A percentile compares a stretch with the other conserved stretches of the same genome.
phyloP scores from a whole-genome alignment of 2,113 vertebrate species.

The Vireo altiloquus region DNA sequence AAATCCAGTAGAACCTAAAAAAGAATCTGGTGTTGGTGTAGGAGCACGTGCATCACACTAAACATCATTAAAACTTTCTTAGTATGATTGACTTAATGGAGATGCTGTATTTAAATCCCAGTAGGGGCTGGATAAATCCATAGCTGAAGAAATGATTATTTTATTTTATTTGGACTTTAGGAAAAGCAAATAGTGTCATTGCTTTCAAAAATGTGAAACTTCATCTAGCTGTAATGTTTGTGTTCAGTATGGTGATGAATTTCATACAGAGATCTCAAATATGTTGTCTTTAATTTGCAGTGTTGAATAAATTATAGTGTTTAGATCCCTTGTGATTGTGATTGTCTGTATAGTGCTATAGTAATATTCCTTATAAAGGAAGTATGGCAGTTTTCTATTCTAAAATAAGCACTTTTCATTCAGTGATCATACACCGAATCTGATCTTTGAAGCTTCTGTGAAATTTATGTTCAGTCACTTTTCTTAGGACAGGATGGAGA shows the following conservation, averaged over 20 bases:
- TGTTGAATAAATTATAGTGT: neutral
- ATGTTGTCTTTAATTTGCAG: neutral
- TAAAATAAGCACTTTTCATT: neutral
- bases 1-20: constrained; percentile 29
- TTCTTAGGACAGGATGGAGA: neutral
- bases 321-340: neutral
- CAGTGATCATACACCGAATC: neutral
- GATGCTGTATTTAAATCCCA: neutral
- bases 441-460: neutral
- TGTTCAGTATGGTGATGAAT: neutral
- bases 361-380: neutral
- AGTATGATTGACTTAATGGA: neutral
- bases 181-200: neutral
- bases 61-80: neutral
- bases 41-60: constrained; percentile 12
- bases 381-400: neutral
- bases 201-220: neutral
- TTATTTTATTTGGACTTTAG: neutral
- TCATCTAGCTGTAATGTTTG: neutral
- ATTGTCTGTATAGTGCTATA: neutral
- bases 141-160: neutral
- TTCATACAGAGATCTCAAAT: neutral
- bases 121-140: neutral
- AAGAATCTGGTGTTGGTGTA: neutral
- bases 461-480: neutral